phyloP scores from a whole-genome alignment of 2,113 vertebrate species.

The Hypocryptadius cinnamomeus region DNA sequence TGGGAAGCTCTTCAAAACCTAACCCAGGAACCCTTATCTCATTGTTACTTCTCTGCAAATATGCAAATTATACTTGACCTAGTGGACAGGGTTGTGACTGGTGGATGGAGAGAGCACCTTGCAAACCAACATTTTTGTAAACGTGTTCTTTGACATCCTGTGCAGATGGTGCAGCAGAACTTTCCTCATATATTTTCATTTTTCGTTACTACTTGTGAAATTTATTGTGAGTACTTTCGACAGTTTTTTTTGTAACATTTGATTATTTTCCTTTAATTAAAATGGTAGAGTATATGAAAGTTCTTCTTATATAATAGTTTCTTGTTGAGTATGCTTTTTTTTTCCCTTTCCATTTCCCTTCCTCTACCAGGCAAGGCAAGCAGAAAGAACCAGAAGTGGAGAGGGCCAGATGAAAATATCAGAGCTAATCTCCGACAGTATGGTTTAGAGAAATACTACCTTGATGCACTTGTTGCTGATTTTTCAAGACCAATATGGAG shows the following conservation, averaged over 20 bases:
- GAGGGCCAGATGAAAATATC: conserved; percentile 97
- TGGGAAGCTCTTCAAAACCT: background rate
- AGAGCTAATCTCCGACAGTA: conserved; percentile 94
- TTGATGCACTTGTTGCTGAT: conserved; percentile 91
- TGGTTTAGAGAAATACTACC: conserved; percentile 82
- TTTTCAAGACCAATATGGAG: conserved; percentile 89
- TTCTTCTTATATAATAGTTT: background rate
- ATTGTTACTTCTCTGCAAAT: background rate
- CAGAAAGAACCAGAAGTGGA: conserved; percentile 96
- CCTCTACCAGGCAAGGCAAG: conserved; percentile 82
- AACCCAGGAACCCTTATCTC: background rate
- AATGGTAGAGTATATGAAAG: background rate
- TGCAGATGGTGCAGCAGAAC: background rate
- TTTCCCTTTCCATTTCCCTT: background rate
- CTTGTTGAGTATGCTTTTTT: background rate
- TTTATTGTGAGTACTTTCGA: background rate
- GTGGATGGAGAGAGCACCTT: background rate
- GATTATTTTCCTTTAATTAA: background rate
- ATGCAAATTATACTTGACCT: background rate
- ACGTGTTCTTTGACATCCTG: background rate
- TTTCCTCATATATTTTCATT: background rate
- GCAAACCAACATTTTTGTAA: background rate
- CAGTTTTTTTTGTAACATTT: background rate
- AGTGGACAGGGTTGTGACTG: background rate
- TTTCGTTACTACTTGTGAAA: background rate